Conservation (phyloP, 2,888 invertebrate species). For the Mechanitis mazaeus region DNA sequence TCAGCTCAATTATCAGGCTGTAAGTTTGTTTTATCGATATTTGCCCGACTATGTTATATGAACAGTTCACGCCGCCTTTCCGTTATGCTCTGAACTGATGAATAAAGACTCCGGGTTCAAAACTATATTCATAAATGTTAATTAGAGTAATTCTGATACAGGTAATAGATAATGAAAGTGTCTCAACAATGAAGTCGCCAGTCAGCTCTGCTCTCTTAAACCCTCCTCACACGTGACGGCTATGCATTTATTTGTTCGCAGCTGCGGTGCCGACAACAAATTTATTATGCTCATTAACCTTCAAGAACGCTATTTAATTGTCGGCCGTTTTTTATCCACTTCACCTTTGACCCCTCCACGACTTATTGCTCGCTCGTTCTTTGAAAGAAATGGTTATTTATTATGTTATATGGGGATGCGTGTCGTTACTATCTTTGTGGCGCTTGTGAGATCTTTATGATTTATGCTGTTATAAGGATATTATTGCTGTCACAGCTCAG, state of each 20-base stretch:
- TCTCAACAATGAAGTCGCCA: slow-evolving; percentile 60
- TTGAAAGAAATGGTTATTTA: slow-evolving; percentile 75
- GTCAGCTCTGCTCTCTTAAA: slow-evolving; percentile 52
- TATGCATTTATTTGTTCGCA: slow-evolving; percentile 73
- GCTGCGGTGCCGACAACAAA: slow-evolving; percentile 76
- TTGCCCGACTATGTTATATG: too few relatives aligned
- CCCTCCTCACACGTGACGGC: slow-evolving; percentile 69
- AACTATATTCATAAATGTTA: slow-evolving; percentile 18
- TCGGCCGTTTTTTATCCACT: slow-evolving; percentile 76
- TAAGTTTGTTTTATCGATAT: too few relatives aligned
- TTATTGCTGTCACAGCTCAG: slow-evolving; percentile 58
- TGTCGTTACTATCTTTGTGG: slow-evolving; percentile 72
- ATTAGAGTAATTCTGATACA: slow-evolving; percentile 35
- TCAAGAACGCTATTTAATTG: slow-evolving; percentile 77
- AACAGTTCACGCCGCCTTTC: too few relatives aligned
- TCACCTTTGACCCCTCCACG: slow-evolving; percentile 74
- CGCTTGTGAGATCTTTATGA: slow-evolving; percentile 68
- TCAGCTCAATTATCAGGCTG: too few relatives aligned
- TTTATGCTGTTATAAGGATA: slow-evolving; percentile 69
- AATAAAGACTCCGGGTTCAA: too few relatives aligned
- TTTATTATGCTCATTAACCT: slow-evolving; percentile 77
- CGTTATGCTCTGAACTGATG: too few relatives aligned
- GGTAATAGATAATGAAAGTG: slow-evolving; percentile 23
- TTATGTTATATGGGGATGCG: slow-evolving; percentile 64
- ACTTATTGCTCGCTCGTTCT: slow-evolving; percentile 74